Evolutionary conservation across 2,797 vertebrate genomes (phyloP).

Genomic region (Aphelocoma californica): DNA sequence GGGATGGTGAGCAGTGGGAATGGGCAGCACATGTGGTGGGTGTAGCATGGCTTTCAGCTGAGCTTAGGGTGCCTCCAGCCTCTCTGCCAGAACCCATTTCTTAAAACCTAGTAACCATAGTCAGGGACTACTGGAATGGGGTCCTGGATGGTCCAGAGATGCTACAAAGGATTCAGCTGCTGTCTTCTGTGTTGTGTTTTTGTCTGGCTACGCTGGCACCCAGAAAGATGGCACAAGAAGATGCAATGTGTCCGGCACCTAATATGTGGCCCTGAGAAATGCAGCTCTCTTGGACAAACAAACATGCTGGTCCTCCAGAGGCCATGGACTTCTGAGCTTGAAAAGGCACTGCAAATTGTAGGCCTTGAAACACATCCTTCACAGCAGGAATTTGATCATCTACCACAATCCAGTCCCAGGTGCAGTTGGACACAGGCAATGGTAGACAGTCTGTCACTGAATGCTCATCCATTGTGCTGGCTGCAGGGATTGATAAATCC

Average conservation of each 20-base stretch:
- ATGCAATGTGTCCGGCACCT: not conserved
- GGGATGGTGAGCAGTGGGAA: not conserved
- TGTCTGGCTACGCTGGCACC: not conserved
- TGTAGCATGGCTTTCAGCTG: not conserved
- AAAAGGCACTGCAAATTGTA: not conserved
- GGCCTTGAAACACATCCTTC: not conserved
- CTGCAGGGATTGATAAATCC: not conserved
- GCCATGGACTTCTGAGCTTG: not conserved
- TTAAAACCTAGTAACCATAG: not conserved
- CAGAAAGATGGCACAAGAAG: not conserved
- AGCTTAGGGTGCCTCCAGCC: not conserved
- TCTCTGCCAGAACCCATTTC: not conserved
- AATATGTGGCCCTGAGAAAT: fast-evolving
- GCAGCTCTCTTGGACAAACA: no score
- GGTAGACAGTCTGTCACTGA: fast-evolving
- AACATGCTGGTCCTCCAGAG: not conserved
- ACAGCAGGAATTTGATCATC: not conserved
- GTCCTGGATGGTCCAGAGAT: not conserved
- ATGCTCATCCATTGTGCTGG: fast-evolving
- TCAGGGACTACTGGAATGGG: not conserved
- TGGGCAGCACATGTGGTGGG: fast-evolving
- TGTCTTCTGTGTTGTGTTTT: not conserved
- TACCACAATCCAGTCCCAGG: not conserved
- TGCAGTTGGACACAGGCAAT: fast-evolving
- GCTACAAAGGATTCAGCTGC: not conserved